Evolutionary conservation across 2,888 invertebrate species (phyloP), one percentile per base, ranked within the genome.

Genomic region (Macaria liturata): DNA sequence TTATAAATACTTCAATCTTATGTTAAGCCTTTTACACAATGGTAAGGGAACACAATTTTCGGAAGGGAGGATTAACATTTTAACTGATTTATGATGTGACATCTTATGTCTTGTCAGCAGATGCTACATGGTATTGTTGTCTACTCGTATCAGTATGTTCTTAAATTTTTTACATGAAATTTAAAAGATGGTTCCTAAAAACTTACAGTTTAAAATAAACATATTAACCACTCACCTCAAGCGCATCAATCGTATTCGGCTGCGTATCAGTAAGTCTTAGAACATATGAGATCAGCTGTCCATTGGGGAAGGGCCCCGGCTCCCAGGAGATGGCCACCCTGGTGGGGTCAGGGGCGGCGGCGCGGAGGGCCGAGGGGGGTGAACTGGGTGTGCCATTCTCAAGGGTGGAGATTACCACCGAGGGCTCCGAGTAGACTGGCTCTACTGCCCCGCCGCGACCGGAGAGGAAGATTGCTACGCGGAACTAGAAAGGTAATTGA

Each of bases 321-420:
- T 95, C 95, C 98, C 98, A 98, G 71, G 96, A 96, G 61, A 98
- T 94, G 65, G 97, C 96, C 62, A 98, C 95, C 69, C 97, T 94
- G 69, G 95, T 94, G 51, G 96, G 94, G 84, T 98, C 97, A 55
- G 97, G 94, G 3, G 97, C 94, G 57, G 96, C 94, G 30, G 96
- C 95, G 67, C 95, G 93, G 67, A 96, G 94, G 65, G 96, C 94
- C 61, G 93, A 89, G 4, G 97, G 96, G 32, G 95, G 93, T 0
- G 96, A 98, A 67, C 95, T 92, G 9, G 97, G 97, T 50, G 94
- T 92, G 40, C 96, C 97, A 57, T 93, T 94, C 4, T 96, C 94
- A 44, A 94, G 83, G 0, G 97, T 97, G 60, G 95, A 94, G 71
- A 96, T 96, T 49, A 96, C 94, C 0, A 95, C 94, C 60, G 96